Percentiles rank a stretch among this genome's conserved stretches.
Evolutionary conservation across 2,113 vertebrate species (phyloP).

Genomic region (Grantiella picta): DNA sequence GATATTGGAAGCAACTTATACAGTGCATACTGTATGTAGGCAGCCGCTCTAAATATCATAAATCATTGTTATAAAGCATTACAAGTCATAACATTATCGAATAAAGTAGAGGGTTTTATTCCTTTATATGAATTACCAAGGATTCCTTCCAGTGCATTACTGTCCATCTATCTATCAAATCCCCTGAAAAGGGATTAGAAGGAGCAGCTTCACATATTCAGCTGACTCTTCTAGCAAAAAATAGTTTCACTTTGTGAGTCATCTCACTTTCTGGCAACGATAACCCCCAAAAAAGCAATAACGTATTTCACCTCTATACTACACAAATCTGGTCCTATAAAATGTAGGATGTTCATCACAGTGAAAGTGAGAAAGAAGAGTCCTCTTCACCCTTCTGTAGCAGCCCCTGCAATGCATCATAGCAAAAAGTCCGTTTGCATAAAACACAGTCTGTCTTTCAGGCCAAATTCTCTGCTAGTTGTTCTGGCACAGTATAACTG

Average conservation of each 20-base stretch:
- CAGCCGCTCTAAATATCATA: not conserved
- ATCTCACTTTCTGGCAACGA: not conserved
- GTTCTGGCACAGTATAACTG: not conserved
- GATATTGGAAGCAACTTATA: not conserved
- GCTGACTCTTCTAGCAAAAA: not conserved
- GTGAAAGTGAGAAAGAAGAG: not conserved
- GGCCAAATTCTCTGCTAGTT: not conserved
- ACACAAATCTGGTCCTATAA: not conserved
- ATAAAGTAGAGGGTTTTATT: not conserved
- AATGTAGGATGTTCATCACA: not conserved
- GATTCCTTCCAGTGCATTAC: not conserved
- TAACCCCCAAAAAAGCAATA: not conserved
- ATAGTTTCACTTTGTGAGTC: not conserved
- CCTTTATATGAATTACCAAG: not conserved
- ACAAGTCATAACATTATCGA: not conserved
- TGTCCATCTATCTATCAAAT: not conserved
- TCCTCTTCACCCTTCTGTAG: not conserved
- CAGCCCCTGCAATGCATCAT: not conserved
- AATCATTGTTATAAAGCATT: not conserved
- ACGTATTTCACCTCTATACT: constrained; percentile 7
- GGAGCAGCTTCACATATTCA: not conserved
- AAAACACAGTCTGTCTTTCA: not conserved
- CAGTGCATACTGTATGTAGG: not conserved
- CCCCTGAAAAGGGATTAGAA: not conserved
- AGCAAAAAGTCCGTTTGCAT: not conserved